Evolutionary conservation across 2,888 invertebrate genomes (phyloP).

Genomic region (Campoletis raptor): DNA sequence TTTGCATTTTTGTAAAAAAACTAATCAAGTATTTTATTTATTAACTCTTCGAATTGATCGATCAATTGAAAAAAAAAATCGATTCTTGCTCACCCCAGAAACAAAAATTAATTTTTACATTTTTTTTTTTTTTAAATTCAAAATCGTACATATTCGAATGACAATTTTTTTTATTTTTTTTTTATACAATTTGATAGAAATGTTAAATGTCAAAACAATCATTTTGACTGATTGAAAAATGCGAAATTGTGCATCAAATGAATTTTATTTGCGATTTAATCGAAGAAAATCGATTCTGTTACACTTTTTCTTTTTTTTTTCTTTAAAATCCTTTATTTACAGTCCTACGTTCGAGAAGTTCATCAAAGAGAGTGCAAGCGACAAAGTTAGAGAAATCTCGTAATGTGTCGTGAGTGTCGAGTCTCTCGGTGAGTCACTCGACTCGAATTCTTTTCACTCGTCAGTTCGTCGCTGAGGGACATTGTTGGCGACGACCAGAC

Average conservation of each 20-base stretch:
- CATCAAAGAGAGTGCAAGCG: constrained; percentile 2
- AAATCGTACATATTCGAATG: no score
- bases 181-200: background rate
- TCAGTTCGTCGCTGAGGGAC: constrained; percentile 32
- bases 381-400: constrained; percentile 1
- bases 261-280: background rate
- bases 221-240: background rate
- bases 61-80: no score
- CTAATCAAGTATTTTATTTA: background rate
- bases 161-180: background rate
- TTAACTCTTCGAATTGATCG: background rate
- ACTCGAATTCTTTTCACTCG: constrained; percentile 58
- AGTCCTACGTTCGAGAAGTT: background rate
- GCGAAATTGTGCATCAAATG: background rate
- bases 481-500: constrained; percentile 46
- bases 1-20: background rate
- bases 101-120: background rate
- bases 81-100: no score
- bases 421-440: constrained; percentile 47
- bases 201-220: background rate
- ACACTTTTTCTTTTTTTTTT: background rate
- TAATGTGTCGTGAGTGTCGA: background rate
- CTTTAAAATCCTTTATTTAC: background rate
- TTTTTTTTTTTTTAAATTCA: background rate
- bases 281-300: no score